These are phyloP conservation scores for Actinemys pallida DNA, from an alignment of 2,113 vertebrate species.

Conservation along the genomic window DNA sequence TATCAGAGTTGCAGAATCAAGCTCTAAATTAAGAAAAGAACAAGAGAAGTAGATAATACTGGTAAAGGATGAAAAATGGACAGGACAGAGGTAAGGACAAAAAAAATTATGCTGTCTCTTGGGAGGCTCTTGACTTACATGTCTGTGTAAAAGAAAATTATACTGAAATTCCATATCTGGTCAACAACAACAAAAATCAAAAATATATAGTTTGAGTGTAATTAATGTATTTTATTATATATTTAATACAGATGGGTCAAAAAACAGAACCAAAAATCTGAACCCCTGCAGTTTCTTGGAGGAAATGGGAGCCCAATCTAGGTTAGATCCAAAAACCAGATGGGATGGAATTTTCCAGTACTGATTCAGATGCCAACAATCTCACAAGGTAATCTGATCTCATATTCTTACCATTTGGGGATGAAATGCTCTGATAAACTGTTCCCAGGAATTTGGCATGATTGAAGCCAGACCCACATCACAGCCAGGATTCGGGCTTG, in stretches of 20 bases:
- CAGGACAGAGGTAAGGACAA: neutral
- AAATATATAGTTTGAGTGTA: no score
- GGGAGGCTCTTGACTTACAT: neutral
- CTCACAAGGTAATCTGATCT: constrained; percentile 26
- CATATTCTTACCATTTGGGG: neutral
- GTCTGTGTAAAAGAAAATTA: constrained; percentile 5
- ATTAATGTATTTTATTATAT: neutral
- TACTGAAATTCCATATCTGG: constrained; percentile 23
- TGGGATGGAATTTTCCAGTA: constrained; percentile 15
- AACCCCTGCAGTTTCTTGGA: neutral
- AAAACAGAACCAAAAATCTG: constrained; percentile 14
- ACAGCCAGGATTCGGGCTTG: neutral
- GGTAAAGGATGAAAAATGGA: neutral
- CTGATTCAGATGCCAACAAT: neutral
- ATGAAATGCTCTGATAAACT: neutral
- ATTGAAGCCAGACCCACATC: neutral
- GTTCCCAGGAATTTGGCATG: constrained; percentile 18
- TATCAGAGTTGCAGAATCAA: neutral
- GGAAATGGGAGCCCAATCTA: neutral
- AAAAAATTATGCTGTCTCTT: neutral
- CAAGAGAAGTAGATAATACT: neutral
- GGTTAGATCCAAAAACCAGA: neutral
- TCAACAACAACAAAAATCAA: constrained; percentile 9
- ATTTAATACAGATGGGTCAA: constrained; percentile 49
- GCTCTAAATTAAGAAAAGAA: constrained; percentile 9